Conservation (phyloP, 2,113 vertebrate species). For the Bucco capensis region DNA sequence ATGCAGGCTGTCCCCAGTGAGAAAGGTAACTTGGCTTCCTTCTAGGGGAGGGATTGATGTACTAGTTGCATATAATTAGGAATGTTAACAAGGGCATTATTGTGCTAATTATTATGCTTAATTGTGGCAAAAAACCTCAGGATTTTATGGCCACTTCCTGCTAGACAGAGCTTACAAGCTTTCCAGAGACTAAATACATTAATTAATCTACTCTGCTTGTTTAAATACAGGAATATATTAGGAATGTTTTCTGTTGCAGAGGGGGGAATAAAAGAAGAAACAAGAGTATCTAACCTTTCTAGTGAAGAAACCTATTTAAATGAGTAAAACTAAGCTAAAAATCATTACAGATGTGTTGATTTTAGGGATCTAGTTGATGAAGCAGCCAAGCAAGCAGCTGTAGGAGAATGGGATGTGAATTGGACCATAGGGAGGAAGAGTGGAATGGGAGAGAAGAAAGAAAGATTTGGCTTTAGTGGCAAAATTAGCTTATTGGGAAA, state of each 20-base stretch:
- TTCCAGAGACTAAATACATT: conserved; percentile 24
- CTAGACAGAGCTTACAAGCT: background rate
- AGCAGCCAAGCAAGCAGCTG: background rate
- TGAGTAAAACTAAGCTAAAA: background rate
- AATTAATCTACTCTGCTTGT: conserved; percentile 1
- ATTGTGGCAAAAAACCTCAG: background rate
- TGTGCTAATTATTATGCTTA: conserved; percentile 43
- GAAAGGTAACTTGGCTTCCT: background rate
- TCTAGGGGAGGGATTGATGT: background rate
- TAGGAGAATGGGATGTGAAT: background rate
- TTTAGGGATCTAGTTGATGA: background rate
- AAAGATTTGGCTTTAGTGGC: background rate
- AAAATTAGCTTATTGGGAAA: background rate
- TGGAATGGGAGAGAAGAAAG: background rate
- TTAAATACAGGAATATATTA: background rate
- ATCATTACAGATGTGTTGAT: background rate
- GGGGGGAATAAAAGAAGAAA: background rate
- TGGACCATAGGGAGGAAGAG: background rate
- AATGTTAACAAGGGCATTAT: conserved; percentile 44
- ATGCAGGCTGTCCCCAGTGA: background rate
- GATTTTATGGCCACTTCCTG: conserved; percentile 18
- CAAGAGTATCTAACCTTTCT: background rate
- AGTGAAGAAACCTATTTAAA: background rate
- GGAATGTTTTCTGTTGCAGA: background rate
- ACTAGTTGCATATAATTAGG: conserved; percentile 10